A percentile compares a stretch with the other conserved stretches of the same genome.
Conservation (phyloP, 2,888 invertebrate species). For the Orthosia incerta region DNA sequence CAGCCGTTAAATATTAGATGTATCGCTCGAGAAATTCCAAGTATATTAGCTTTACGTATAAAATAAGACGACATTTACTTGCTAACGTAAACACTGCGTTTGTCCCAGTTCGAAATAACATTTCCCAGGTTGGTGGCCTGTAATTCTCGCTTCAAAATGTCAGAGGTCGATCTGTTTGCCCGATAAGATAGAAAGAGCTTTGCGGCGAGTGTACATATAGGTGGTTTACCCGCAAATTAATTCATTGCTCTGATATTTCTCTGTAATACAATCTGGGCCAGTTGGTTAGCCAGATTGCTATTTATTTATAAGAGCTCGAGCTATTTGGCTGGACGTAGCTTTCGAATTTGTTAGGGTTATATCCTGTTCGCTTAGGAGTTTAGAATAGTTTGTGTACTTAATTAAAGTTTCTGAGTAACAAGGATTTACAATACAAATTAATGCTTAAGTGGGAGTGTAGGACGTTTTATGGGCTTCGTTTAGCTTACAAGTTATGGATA, state of each 20-base stretch:
- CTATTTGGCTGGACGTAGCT: constrained; percentile 44
- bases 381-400: constrained; percentile 40
- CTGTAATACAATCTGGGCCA: constrained; percentile 48
- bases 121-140: constrained; percentile 78
- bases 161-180: constrained; percentile 77
- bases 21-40: constrained; percentile 49
- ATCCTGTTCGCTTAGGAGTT: constrained; percentile 31
- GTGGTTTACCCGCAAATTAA: constrained; percentile 55
- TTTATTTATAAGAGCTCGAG: constrained; percentile 50
- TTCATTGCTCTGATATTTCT: constrained; percentile 51
- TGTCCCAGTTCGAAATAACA: constrained; percentile 77
- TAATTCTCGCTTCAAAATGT: constrained; percentile 78
- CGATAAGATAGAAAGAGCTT: constrained; percentile 72
- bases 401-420: constrained; percentile 25
- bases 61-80: constrained; percentile 65
- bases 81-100: constrained; percentile 61
- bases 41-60: constrained; percentile 45
- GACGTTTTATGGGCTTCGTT: constrained; percentile 15
- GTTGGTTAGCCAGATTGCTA: constrained; percentile 33
- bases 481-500: constrained; percentile 1
- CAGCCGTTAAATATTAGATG: constrained; percentile 52
- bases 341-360: constrained; percentile 49
- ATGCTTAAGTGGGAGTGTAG: constrained; percentile 4
- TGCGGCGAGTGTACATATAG: constrained; percentile 41
- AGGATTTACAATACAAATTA: constrained; percentile 28